phyloP scores from a whole-genome alignment of 2,888 invertebrate genomes.

The Magallana nippona region DNA sequence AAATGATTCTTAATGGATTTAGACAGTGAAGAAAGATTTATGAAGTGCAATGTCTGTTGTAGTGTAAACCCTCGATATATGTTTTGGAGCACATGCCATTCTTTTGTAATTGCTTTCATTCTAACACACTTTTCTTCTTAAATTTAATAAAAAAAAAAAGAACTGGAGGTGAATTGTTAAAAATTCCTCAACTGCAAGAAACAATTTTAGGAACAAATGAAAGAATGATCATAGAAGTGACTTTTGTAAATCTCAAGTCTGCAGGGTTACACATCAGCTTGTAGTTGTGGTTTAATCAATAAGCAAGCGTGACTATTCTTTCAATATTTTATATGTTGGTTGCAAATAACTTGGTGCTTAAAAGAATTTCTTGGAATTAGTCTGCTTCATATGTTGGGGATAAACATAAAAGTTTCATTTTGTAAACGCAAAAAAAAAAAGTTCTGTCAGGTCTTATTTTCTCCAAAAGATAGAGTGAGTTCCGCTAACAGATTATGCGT shows the following conservation, averaged over 20 bases:
- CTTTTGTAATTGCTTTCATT: too few species aligned
- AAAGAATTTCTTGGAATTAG: neutral
- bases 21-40: too few species aligned
- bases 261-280: neutral
- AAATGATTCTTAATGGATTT: too few species aligned
- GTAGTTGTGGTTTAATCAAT: neutral
- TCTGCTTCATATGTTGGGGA: neutral
- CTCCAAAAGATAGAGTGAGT: too few species aligned
- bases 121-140: too few species aligned
- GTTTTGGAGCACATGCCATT: too few species aligned
- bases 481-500: too few species aligned
- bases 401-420: constrained; percentile 24
- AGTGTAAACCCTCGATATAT: too few species aligned
- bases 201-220: neutral
- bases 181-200: too few species aligned
- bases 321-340: constrained; percentile 20
- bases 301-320: neutral
- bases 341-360: neutral
- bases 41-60: too few species aligned
- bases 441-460: neutral
- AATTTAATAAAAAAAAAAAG: too few species aligned
- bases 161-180: too few species aligned
- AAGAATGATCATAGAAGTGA: neutral
- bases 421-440: neutral
- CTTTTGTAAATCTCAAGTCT: neutral